A percentile compares a stretch with the other conserved stretches of the same genome.
These are phyloP conservation scores for Thereuonema tuberculata DNA, from an alignment of 1,140 invertebrate species.

Conservation along the genomic window DNA sequence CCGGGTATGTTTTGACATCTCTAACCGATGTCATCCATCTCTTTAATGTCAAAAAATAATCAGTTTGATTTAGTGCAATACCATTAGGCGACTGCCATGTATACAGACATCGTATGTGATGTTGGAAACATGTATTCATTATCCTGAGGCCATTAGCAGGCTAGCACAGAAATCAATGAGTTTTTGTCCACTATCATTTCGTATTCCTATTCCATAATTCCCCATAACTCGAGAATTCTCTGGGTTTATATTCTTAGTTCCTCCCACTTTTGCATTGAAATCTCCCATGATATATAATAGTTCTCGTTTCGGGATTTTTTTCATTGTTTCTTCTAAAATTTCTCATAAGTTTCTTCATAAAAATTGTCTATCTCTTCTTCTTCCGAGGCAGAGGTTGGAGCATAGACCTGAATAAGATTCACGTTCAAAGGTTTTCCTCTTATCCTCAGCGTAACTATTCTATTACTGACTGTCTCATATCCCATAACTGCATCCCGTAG, in stretches of 20 bases:
- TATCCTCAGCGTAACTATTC: no score
- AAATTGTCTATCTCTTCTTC: no score
- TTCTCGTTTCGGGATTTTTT: no score
- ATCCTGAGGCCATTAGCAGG: not conserved
- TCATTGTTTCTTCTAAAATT: no score
- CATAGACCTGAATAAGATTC: no score
- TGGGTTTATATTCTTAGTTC: no score
- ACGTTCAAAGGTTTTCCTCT: no score
- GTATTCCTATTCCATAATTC: not conserved
- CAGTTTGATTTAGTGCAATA: not conserved
- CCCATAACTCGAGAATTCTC: not conserved
- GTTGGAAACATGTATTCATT: not conserved
- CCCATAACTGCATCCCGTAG: not conserved
- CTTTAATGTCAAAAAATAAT: not conserved
- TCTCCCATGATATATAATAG: no score
- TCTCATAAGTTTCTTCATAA: no score
- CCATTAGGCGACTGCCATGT: not conserved
- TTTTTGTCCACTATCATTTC: not conserved
- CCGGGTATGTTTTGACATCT: not conserved
- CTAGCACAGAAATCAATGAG: not conserved
- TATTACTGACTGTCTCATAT: not conserved
- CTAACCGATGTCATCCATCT: not conserved
- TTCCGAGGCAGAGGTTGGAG: no score
- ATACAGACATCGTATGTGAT: not conserved
- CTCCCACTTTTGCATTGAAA: no score